Base-by-base conservation (phyloP, 2,888 invertebrate genomes). In the Scaptodrosophila latifasciaeformis region DNA sequence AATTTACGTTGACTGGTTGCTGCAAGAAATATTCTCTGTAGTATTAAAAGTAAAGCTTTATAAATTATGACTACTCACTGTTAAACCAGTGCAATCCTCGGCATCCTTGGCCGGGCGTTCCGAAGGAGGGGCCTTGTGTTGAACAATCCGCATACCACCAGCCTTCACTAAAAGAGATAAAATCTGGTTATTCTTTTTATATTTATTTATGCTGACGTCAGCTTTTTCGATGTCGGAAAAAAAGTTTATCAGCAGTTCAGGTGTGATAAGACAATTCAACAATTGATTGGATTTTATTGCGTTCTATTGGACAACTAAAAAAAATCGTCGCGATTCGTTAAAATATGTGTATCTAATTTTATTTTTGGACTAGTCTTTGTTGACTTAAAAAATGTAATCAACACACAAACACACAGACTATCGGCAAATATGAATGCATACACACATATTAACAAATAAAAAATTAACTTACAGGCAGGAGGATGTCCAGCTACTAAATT, bases 71-170 rank as follows among this genome's bases (percentile, higher is more conserved):
- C 1, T 2, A 17, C 2, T 34, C 7, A 93, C 92, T 49, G 92
- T 91, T 0, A 93, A 88, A 34, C 92, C 92, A 0, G 92, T 92
- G 57, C 91, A 89, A 79, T 93, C 93, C 82, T 92, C 93, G 47
- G 90, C 89, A 70, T 90, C 90, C 83, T 90, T 92, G 10, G 88
- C 88, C 49, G 91, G 91, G 67, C 91, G 91, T 72, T 89, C 88
- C 34, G 90, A 87, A 69, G 91, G 91, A 4, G 91, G 90, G 1
- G 89, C 87, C 86, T 96, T 96, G 82, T 96, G 93, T 81, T 96
- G 96, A 10, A 94, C 95, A 79, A 96, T 95, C 69, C 96, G 89
- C 95, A 95, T 96, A 1, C 96, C 95, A 46, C 96, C 96, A 53
- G 95, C 96, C 89, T 96, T 96, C 2, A 95, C 96, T 96, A 58